Percentiles rank a stretch among this genome's conserved stretches.
Evolutionary conservation across 2,888 invertebrate species (phyloP).

Genomic region (Notodonta dromedarius): DNA sequence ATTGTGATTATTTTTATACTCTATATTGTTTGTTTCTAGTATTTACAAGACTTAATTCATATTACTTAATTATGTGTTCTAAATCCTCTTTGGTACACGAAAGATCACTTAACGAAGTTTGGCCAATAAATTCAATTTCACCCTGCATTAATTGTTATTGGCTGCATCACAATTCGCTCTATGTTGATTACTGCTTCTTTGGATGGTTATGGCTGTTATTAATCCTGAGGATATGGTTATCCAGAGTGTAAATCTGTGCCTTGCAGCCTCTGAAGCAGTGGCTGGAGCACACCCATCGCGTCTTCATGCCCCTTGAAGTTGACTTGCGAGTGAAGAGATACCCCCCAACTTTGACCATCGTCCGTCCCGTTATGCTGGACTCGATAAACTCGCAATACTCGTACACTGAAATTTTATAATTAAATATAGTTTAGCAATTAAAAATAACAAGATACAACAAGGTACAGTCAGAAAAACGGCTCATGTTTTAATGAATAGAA

Average conservation of each 20-base stretch:
- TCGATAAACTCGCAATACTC: constrained; percentile 46
- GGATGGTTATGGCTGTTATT: constrained; percentile 42
- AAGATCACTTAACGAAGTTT: no score
- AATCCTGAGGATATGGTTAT: constrained; percentile 29
- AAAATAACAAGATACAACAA: no score
- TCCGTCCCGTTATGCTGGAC: constrained; percentile 46
- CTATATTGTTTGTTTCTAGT: no score
- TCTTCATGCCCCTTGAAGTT: constrained; percentile 23
- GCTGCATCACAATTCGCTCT: no score
- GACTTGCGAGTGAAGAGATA: constrained; percentile 37
- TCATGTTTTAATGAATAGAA: no score
- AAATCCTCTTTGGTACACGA: no score
- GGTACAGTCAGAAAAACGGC: no score
- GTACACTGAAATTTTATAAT: constrained; percentile 20
- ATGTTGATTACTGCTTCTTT: neutral
- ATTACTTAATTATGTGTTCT: no score
- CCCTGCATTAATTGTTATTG: no score
- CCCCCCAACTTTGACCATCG: constrained; percentile 40
- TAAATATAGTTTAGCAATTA: constrained; percentile 9
- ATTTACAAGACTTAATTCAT: no score
- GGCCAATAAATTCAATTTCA: no score
- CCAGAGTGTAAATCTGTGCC: constrained; percentile 42
- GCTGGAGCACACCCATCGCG: constrained; percentile 51
- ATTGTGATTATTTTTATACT: no score
- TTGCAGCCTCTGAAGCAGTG: constrained; percentile 43